Percentiles rank a stretch among this genome's conserved stretches.
phyloP scores from a whole-genome alignment of 2,797 vertebrate species.

The Muscicapa striata region DNA sequence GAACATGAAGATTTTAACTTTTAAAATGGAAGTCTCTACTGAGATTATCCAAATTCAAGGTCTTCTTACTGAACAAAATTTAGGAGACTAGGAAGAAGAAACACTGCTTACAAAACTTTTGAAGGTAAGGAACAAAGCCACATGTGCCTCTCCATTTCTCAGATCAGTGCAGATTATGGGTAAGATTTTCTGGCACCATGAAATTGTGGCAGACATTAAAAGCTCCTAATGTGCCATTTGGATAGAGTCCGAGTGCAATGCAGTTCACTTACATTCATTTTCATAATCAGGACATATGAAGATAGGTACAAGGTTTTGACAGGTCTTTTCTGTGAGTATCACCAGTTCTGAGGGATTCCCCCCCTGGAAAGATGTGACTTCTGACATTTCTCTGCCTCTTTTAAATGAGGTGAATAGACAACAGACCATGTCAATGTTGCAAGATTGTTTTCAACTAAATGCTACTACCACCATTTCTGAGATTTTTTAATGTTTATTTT shows the following conservation, averaged over 20 bases:
- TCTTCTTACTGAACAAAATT: neutral
- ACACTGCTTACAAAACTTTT: neutral
- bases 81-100: neutral
- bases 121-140: neutral
- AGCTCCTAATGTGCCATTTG: neutral
- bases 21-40: neutral
- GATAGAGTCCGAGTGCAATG: neutral
- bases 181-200: neutral
- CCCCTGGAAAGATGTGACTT: neutral
- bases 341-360: neutral
- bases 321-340: neutral
- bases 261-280: neutral
- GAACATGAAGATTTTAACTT: neutral
- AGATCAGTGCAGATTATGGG: neutral
- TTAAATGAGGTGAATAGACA: neutral
- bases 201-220: neutral
- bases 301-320: neutral
- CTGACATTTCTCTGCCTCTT: neutral
- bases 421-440: neutral
- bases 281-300: neutral
- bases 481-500: constrained; percentile 16
- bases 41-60: neutral
- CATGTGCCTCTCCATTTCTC: neutral
- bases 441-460: neutral
- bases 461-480: neutral